phyloP scores from a whole-genome alignment of 2,797 vertebrate species.

The Nasua narica region DNA sequence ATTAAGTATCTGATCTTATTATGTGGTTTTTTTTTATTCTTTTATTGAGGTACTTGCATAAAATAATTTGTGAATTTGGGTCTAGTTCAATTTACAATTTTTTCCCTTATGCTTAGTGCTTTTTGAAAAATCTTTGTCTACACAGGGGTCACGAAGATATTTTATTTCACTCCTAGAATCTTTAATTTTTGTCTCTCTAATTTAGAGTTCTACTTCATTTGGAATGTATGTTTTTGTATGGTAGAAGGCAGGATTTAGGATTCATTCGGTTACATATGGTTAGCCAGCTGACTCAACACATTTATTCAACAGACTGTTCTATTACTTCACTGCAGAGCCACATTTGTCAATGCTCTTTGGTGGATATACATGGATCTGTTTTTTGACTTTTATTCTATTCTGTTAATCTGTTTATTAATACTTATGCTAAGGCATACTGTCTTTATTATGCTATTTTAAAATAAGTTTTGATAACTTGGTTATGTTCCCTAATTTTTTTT shows the following conservation, averaged over 20 bases:
- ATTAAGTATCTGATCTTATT: neutral
- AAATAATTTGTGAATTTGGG: neutral
- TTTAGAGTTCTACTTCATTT: neutral
- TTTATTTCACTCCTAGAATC: neutral
- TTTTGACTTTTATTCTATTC: neutral
- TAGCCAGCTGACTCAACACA: neutral
- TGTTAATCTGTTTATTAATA: neutral
- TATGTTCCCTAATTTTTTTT: neutral
- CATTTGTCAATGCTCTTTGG: neutral
- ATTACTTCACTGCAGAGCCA: neutral
- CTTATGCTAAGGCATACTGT: neutral
- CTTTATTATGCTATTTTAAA: neutral
- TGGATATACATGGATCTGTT: neutral
- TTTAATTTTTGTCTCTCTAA: neutral
- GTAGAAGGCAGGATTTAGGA: neutral
- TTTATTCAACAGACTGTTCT: neutral
- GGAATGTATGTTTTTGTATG: neutral
- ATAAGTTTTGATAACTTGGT: neutral
- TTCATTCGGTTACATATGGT: neutral
- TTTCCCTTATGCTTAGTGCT: neutral
- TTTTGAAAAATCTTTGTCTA: neutral
- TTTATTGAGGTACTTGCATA: neutral
- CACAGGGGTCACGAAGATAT: neutral
- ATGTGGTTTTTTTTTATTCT: neutral
- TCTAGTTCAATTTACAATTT: neutral